phyloP scores from a whole-genome alignment of 92 coral and sea anemone genomes.

The Scolanthus callimorphus region DNA sequence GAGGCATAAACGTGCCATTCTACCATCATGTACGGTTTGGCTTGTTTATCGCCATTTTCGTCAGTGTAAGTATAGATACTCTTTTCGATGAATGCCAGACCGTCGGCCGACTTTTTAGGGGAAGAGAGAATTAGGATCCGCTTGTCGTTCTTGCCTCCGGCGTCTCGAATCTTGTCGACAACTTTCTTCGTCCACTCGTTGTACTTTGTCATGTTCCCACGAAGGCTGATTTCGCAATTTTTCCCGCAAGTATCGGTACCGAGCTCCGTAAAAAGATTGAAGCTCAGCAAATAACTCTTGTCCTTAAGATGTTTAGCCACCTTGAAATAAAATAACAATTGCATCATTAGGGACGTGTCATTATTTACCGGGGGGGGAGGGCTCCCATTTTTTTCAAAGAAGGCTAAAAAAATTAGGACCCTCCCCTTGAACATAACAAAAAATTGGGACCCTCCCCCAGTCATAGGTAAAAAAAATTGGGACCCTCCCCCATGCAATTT shows the following conservation, averaged over 20 bases:
- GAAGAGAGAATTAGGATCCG: constrained; percentile 53
- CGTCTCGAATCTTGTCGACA: constrained; percentile 29
- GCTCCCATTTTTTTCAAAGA: no score
- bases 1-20: constrained; percentile 61
- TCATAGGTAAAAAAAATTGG: no score
- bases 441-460: no score
- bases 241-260: constrained; percentile 24
- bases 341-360: no score
- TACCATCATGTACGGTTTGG: constrained; percentile 37
- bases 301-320: no score
- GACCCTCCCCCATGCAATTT: no score
- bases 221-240: constrained; percentile 35
- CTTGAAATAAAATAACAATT: no score
- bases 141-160: constrained; percentile 32
- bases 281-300: no score
- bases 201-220: constrained; percentile 32
- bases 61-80: constrained; percentile 20
- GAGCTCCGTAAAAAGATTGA: constrained; percentile 56
- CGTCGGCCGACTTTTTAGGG: constrained; percentile 30
- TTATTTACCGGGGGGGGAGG: no score
- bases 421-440: no score
- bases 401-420: no score
- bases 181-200: constrained; percentile 43
- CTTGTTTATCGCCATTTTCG: no score
- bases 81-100: background rate